Base-by-base conservation (phyloP, 2,113 vertebrate species). In the Hippocampus abdominalis region DNA sequence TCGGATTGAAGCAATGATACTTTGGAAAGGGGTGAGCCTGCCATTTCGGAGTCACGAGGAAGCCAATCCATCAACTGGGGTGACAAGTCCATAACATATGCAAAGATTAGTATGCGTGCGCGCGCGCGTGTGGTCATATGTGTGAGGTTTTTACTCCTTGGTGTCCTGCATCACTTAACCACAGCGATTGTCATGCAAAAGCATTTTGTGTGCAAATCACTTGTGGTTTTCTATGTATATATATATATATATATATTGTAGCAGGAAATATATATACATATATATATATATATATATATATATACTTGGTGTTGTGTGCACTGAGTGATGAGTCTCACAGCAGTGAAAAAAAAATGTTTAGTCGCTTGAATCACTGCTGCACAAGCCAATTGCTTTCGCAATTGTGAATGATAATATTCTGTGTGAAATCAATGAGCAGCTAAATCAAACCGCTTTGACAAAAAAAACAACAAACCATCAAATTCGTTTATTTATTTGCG, bases 1-100 rank as follows among this genome's bases (percentile, higher is more conserved):
- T 66, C 21, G 69, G 62, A 83, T 80, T 87, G 70, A 84, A 85
- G 69, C 74, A 32, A 23, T 63, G 74, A 74, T 77, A 75, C 74
- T 70, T 49, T 62, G 29, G 54, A 71, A 73, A 61, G 29, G 46
- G 49, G 36, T 78, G 70, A 70, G 71, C 44, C 69, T 46, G 6
- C 15, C 21, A 23, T 65, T 74, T 57, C 74, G 49, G 71, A 82
- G 56, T 5, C 27, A 16, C 2, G 25, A 16, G 56, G 12, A 29
- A 59, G 65, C 42, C 15, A 23, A 72, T 74, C 74, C 48, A 71
- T 81, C 74, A 78, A 54, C 66, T 27, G 1, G 25, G 29, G 62
- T 68, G 81, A 72, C 81, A 79, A 68, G 21, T 72, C 80, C 64
- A 76, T 69, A 72, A 68, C 64, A 75, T 68, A 62, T 68, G 64